These are phyloP conservation scores for Branchinecta lindahli DNA, from an alignment of 1,140 invertebrate species.

Conservation along the genomic window DNA sequence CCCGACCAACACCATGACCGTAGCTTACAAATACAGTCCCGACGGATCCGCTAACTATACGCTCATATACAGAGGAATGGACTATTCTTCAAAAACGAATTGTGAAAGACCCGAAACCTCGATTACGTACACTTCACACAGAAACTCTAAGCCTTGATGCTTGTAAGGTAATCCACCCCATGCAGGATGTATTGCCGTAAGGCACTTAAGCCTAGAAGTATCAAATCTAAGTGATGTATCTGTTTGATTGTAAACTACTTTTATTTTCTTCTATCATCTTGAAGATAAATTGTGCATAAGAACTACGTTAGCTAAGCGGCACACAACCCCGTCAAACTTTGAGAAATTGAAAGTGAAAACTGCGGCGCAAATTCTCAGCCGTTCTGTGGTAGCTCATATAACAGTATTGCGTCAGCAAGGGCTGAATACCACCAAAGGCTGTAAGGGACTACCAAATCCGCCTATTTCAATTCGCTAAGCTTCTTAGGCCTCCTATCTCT, in stretches of 20 bases:
- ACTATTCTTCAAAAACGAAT: no score
- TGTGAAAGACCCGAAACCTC: no score
- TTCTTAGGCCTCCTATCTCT: background rate
- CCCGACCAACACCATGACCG: no score
- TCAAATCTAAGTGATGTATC: no score
- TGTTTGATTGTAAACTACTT: background rate
- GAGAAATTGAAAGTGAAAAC: slow-evolving; percentile 5
- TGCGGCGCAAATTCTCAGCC: background rate
- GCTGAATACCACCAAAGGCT: background rate
- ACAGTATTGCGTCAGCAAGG: slow-evolving; percentile 1
- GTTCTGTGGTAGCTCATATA: background rate
- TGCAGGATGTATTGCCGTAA: no score
- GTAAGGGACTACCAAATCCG: background rate
- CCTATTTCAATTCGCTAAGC: background rate
- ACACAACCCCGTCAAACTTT: background rate
- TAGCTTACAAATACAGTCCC: no score
- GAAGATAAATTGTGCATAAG: background rate
- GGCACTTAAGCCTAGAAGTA: no score
- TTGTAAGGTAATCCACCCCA: no score
- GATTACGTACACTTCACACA: no score
- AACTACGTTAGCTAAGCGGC: slow-evolving; percentile 3
- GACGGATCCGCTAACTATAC: no score
- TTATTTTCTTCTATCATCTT: background rate
- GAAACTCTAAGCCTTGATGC: no score
- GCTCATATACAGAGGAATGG: no score